Conservation (phyloP, 30 jellyfish, hydroid and myxozoan species). For the Morbakka virulenta region DNA sequence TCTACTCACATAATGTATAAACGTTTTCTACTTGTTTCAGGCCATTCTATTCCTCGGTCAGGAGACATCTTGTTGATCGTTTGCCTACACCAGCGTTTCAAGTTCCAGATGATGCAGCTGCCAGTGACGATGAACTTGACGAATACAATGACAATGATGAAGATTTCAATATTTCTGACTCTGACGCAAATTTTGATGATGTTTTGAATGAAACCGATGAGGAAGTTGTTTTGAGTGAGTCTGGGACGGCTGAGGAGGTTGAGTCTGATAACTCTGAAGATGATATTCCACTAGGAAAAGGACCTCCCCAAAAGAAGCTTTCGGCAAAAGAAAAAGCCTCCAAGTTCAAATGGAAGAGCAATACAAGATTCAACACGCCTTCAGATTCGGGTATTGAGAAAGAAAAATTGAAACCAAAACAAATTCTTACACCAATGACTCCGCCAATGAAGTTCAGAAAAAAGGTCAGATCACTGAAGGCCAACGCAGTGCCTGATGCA, state of each 20-base stretch:
- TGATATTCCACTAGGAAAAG: neutral
- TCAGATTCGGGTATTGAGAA: no score
- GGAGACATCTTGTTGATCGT: no score
- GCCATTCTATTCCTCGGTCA: no score
- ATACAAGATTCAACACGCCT: neutral
- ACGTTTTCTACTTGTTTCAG: no score
- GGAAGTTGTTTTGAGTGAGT: conserved; percentile 18
- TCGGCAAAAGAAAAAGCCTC: conserved; percentile 19
- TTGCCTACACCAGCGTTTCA: neutral
- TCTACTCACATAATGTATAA: no score
- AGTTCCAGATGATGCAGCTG: conserved; percentile 4
- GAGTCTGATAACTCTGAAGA: neutral
- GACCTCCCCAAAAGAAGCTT: neutral
- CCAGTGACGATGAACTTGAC: conserved; percentile 22
- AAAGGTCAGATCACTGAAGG: no score
- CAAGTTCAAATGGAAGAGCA: conserved; percentile 6
- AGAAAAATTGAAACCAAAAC: no score
- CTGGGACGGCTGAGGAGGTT: neutral
- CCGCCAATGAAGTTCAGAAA: no score
- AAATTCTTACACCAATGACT: no score
- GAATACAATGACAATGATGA: conserved; percentile 2
- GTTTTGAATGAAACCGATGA: conserved; percentile 5
- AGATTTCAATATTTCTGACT: neutral
- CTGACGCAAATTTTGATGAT: conserved; percentile 2
- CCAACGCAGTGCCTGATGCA: neutral